Evolutionary conservation across 2,888 invertebrate species (phyloP).

Genomic region (Pandemis cinnamomeana): DNA sequence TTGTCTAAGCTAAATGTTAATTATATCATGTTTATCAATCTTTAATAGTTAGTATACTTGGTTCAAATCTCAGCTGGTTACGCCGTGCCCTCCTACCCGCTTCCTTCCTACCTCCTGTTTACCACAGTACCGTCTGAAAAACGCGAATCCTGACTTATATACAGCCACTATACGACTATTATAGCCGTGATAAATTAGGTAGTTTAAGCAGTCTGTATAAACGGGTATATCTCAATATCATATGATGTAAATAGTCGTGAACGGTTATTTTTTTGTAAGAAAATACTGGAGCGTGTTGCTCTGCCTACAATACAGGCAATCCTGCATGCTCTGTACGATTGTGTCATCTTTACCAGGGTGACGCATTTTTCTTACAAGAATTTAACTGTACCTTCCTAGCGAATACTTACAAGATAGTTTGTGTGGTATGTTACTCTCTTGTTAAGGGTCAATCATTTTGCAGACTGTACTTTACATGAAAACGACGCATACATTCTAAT

Average conservation of each 20-base stretch:
- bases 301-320: not conserved
- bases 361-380: slow-evolving; percentile 9
- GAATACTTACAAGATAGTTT: slow-evolving; percentile 20
- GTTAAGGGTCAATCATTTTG: slow-evolving; percentile 29
- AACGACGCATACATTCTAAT: slow-evolving; percentile 40
- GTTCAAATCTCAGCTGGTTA: slow-evolving; percentile 29
- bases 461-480: slow-evolving; percentile 41
- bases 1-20: not conserved
- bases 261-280: not conserved
- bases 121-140: slow-evolving; percentile 31
- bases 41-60: not conserved
- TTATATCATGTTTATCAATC: not conserved
- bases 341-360: not conserved
- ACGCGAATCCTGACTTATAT: slow-evolving; percentile 13
- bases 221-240: slow-evolving; percentile 15
- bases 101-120: slow-evolving; percentile 28
- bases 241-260: slow-evolving; percentile 17
- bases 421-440: slow-evolving; percentile 25
- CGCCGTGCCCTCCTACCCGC: slow-evolving; percentile 21
- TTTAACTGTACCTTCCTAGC: slow-evolving; percentile 17
- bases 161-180: slow-evolving; percentile 24
- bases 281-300: not conserved
- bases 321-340: not conserved
- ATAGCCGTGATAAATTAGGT: slow-evolving; percentile 32
- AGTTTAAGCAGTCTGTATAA: slow-evolving; percentile 30